phyloP scores from a whole-genome alignment of 1,140 invertebrate species.

The Drosophila melanica region DNA sequence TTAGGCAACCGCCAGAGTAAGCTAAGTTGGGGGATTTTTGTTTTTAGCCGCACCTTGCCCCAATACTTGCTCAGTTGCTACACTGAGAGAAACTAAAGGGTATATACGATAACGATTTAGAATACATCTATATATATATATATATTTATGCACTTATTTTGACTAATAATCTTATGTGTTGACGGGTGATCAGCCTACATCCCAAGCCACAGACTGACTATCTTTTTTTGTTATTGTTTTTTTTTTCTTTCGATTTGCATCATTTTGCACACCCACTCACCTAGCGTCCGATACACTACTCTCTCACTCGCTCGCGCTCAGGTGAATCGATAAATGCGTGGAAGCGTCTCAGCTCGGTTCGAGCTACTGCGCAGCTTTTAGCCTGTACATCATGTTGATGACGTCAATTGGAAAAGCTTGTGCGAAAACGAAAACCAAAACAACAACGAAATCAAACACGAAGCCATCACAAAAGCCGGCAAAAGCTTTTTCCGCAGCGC shows the following conservation, averaged over 20 bases:
- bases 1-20: slow-evolving; percentile 41
- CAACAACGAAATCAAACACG: slow-evolving; percentile 42
- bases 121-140: background rate
- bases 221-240: slow-evolving; percentile 21
- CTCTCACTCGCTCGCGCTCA: background rate
- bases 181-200: too few species aligned
- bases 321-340: slow-evolving; percentile 76
- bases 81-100: slow-evolving; percentile 49
- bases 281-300: background rate
- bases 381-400: slow-evolving; percentile 67
- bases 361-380: slow-evolving; percentile 73
- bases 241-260: background rate
- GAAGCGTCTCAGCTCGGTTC: slow-evolving; percentile 61
- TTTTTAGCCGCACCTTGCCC: slow-evolving; percentile 60
- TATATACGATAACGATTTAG: background rate
- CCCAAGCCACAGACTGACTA: slow-evolving; percentile 1
- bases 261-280: slow-evolving; percentile 32
- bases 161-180: too few species aligned
- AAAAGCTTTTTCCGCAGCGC: slow-evolving; percentile 43
- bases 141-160: background rate
- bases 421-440: slow-evolving; percentile 37
- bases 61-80: slow-evolving; percentile 47
- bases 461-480: slow-evolving; percentile 63
- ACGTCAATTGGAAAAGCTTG: slow-evolving; percentile 81
- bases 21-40: slow-evolving; percentile 49